Evolutionary conservation across 2,888 invertebrate species (phyloP).

Genomic region (Hypomecis punctinalis): DNA sequence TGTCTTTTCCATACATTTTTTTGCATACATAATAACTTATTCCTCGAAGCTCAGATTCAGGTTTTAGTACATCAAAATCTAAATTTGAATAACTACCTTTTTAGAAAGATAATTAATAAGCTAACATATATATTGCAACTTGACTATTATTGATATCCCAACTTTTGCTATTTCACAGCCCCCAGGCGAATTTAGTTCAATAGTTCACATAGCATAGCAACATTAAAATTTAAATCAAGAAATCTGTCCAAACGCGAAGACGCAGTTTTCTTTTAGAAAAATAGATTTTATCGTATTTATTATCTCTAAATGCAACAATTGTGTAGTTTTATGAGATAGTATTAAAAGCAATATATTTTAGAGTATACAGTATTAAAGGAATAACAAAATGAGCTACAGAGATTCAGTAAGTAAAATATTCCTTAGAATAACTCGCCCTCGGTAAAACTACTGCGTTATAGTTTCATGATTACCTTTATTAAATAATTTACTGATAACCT

Average conservation of each 20-base stretch:
- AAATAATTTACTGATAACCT: background rate
- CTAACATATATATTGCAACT: no score
- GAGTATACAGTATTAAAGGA: conserved; percentile 5
- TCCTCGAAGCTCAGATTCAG: no score
- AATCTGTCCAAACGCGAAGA: background rate
- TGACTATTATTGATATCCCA: no score
- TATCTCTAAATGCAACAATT: background rate
- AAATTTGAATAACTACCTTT: no score
- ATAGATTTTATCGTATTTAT: background rate
- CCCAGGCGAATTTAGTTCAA: background rate
- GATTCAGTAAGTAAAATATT: conserved; percentile 66
- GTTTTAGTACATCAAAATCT: no score
- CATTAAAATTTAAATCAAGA: background rate
- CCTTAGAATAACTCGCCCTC: no score
- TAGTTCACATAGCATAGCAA: background rate
- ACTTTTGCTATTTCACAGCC: no score
- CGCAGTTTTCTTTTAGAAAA: background rate
- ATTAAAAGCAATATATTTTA: conserved; percentile 4
- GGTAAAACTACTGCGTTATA: no score
- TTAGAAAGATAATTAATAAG: no score
- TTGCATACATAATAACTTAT: no score
- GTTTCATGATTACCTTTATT: no score
- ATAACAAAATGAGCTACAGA: conserved; percentile 71
- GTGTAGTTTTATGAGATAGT: conserved; percentile 1
- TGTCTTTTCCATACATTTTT: no score